phyloP scores from a whole-genome alignment of 2,113 vertebrate species.

The Polypterus bichir region DNA sequence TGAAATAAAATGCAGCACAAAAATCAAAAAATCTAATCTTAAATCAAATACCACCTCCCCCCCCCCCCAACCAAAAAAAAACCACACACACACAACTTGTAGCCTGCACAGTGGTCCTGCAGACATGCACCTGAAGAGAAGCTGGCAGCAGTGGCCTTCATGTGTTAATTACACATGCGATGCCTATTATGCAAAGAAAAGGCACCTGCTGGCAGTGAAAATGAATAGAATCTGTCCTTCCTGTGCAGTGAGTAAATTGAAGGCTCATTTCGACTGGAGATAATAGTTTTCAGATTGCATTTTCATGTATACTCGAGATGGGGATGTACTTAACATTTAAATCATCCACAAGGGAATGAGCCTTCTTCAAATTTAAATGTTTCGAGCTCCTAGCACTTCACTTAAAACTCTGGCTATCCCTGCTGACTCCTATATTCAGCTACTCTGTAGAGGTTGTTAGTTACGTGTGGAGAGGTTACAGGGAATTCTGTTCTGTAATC shows the following conservation, averaged over 20 bases:
- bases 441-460: constrained; percentile 22
- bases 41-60: constrained; percentile 22
- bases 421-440: constrained; percentile 17
- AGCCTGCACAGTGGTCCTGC: constrained; percentile 35
- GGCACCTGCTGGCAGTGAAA: constrained; percentile 88
- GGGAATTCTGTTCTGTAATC: constrained; percentile 24
- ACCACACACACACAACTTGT: constrained; percentile 1
- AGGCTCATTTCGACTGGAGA: constrained; percentile 57
- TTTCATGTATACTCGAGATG: constrained; percentile 40
- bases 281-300: constrained; percentile 65
- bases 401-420: constrained; percentile 41
- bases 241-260: constrained; percentile 50
- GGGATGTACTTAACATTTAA: constrained; percentile 64
- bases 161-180: constrained; percentile 90
- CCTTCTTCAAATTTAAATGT: constrained; percentile 49
- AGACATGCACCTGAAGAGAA: constrained; percentile 55
- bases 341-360: constrained; percentile 53
- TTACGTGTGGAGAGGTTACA: constrained; percentile 24
- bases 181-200: constrained; percentile 82
- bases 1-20: constrained; percentile 23
- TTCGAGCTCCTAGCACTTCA: constrained; percentile 46
- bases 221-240: constrained; percentile 65
- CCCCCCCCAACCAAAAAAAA: constrained; percentile 11
- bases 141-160: constrained; percentile 54
- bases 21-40: constrained; percentile 32